These are phyloP conservation scores for Lindbergichthys nudifrons DNA, from an alignment of 2,797 vertebrate species.

Conservation along the genomic window DNA sequence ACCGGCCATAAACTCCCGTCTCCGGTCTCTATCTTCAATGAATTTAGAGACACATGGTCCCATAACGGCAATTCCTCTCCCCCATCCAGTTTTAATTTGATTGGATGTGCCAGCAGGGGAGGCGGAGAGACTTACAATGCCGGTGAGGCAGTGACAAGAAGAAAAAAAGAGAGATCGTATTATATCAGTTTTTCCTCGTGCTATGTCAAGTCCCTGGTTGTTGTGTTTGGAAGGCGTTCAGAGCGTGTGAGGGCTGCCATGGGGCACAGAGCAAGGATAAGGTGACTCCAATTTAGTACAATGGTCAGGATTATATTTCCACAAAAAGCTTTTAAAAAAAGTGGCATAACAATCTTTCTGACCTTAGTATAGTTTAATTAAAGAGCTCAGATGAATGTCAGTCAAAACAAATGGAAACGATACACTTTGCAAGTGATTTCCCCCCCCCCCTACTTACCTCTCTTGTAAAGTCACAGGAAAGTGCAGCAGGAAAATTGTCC, in stretches of 20 bases:
- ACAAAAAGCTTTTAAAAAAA: constrained; percentile 65
- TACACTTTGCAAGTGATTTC: constrained; percentile 41
- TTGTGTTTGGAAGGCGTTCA: constrained; percentile 74
- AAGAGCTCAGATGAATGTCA: constrained; percentile 56
- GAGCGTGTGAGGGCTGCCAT: constrained; percentile 49
- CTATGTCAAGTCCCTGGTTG: constrained; percentile 57
- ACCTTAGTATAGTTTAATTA: constrained; percentile 69
- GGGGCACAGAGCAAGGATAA: constrained; percentile 54
- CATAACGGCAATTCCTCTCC: constrained; percentile 42
- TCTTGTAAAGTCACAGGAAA: constrained; percentile 31
- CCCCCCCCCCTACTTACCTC: neutral
- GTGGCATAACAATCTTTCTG: constrained; percentile 50
- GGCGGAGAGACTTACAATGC: constrained; percentile 34
- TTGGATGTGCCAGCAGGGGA: constrained; percentile 66
- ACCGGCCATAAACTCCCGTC: constrained; percentile 57
- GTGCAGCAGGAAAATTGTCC: constrained; percentile 38
- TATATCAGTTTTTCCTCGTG: constrained; percentile 55
- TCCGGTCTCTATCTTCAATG: constrained; percentile 48
- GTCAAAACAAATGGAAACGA: constrained; percentile 61
- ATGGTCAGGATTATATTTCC: constrained; percentile 66
- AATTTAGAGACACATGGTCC: constrained; percentile 44
- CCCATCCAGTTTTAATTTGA: constrained; percentile 66
- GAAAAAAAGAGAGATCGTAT: constrained; percentile 34
- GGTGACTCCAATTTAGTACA: constrained; percentile 49
- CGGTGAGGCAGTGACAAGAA: constrained; percentile 32